Base-by-base conservation (phyloP, 2,888 invertebrate genomes). In the Dasysyrphus tricinctus region DNA sequence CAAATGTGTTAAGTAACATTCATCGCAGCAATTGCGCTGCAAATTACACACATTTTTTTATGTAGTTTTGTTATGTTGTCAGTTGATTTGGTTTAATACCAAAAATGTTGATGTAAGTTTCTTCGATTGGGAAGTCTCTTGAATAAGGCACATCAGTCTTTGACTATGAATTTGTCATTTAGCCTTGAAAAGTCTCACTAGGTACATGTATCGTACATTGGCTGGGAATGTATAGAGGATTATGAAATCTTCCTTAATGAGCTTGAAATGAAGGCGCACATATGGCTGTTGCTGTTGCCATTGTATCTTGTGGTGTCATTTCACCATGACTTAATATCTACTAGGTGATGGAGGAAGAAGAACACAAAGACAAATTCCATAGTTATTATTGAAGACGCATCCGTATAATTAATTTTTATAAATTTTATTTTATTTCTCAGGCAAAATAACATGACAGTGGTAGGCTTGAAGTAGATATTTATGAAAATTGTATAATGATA, bases 1-100 rank as follows among this genome's bases (percentile, higher is more conserved):
- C 80, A 80, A 67, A 80, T 54, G 70, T 57, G 81, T 85, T 81
- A 77, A 78, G 63, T 85, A 81, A 85, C 79, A 67, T 76, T 16
- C 73, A 57, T 32, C 72, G 54, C 76, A 72, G 54, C 76, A 72
- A 72, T 80, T 69, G 69, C 69, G 54, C 54, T 54, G 24, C 11
- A 54, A 67, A 42, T 44, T 19, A 69, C 39, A 37, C 51, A 54
- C 14, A 14, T 24, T 69, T 34, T 39, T 37, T 16, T 29, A 9
- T 57, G 9, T 19, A 24, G 11, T 1, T 19, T 6, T 12, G 29
- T 54, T 54, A 24, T 29, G 19, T 14, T 61, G 19, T 59, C 37
- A 57, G 34, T 59, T 37, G 39, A 39, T 61, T 14, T 8, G 11
- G 11, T n/a, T n/a, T 34, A 16, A 39, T 61, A 59, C 19, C 11